Conservation (phyloP, 2,888 invertebrate species). For the Autographa pulchrina region DNA sequence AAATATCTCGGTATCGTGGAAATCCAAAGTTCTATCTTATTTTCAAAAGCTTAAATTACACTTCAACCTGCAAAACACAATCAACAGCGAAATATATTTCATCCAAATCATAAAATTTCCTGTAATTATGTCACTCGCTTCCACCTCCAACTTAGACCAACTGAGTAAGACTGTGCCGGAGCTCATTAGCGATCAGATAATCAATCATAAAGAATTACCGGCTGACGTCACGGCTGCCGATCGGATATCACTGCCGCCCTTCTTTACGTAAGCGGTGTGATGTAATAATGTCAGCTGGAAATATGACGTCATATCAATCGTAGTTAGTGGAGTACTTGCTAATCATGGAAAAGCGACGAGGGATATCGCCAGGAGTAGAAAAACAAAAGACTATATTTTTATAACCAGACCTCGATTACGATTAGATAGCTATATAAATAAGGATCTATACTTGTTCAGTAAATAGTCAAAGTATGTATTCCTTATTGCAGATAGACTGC, state of each 20-base stretch:
- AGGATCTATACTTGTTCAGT: no score
- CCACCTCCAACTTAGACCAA: slow-evolving; percentile 56
- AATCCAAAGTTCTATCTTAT: no score
- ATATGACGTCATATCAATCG: slow-evolving; percentile 12
- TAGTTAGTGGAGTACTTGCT: background rate
- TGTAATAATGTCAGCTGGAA: slow-evolving; percentile 48
- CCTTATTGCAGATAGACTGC: no score
- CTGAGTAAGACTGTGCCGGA: slow-evolving; percentile 68
- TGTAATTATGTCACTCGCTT: slow-evolving; percentile 22
- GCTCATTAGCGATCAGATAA: slow-evolving; percentile 86
- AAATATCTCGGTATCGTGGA: no score
- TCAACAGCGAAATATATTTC: background rate
- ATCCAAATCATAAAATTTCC: background rate
- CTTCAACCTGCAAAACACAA: background rate
- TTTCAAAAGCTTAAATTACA: background rate
- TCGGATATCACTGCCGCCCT: slow-evolving; percentile 54
- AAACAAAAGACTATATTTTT: background rate
- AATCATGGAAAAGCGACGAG: background rate
- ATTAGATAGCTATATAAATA: no score
- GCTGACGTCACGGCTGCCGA: slow-evolving; percentile 68
- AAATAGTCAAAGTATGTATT: no score
- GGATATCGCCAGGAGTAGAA: background rate
- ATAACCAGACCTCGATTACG: background rate
- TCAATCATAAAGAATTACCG: slow-evolving; percentile 86
- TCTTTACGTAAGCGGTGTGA: slow-evolving; percentile 58